Conservation (phyloP, 2,797 vertebrate species). For the Lycodopsis pacificus region DNA sequence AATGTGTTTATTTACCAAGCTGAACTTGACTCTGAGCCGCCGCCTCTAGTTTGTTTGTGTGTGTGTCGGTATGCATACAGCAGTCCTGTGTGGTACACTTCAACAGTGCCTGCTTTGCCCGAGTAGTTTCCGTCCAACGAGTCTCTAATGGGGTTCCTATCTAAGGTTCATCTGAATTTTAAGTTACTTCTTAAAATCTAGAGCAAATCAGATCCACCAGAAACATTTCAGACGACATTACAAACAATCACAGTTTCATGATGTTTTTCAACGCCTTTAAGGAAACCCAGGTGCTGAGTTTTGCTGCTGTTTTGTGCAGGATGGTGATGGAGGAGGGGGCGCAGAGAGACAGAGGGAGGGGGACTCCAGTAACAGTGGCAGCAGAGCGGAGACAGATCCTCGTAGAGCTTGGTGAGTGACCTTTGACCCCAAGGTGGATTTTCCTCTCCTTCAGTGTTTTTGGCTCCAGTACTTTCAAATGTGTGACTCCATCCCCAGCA, state of each 20-base stretch:
- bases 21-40: conserved; percentile 45
- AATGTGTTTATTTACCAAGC: conserved; percentile 67
- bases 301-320: conserved; percentile 47
- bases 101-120: neutral
- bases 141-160: neutral
- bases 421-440: conserved; percentile 4
- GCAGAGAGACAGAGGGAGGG: conserved; percentile 67
- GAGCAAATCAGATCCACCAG: neutral
- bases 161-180: neutral
- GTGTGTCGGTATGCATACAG: conserved; percentile 18
- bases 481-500: neutral
- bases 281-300: too few species aligned
- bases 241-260: too few species aligned
- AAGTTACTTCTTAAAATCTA: neutral
- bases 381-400: conserved; percentile 92
- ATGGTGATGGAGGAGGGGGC: conserved; percentile 81
- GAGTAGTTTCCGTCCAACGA: neutral
- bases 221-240: neutral
- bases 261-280: too few species aligned
- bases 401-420: conserved; percentile 92
- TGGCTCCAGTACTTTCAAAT: neutral
- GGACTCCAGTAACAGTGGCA: conserved; percentile 14
- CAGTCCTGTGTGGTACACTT: conserved; percentile 24
- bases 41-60: neutral
- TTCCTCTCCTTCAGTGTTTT: neutral